These are phyloP conservation scores for Caenorhabditis uteleia DNA, from an alignment of 2,888 invertebrate genomes.

Conservation along the genomic window DNA sequence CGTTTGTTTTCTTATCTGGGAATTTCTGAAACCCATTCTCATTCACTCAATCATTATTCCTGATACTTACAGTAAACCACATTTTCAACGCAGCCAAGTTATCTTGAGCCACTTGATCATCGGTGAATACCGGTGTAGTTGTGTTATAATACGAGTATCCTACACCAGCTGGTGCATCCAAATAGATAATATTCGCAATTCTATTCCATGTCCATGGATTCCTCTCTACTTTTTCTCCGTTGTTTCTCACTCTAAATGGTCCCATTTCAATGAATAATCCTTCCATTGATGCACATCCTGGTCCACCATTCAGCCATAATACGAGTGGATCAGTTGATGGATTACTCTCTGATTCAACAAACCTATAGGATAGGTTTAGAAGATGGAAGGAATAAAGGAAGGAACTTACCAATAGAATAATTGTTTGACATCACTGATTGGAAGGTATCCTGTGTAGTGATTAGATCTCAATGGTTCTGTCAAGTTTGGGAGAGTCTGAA, in stretches of 20 bases:
- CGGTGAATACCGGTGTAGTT: conserved; percentile 40
- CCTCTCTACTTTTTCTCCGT: conserved; percentile 54
- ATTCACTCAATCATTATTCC: neutral
- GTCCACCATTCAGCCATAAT: conserved; percentile 71
- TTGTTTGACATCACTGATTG: conserved; percentile 67
- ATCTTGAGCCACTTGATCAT: conserved; percentile 52
- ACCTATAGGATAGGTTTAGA: conserved; percentile 26
- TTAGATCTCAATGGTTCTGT: conserved; percentile 49
- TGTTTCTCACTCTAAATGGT: conserved; percentile 62
- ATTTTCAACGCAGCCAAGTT: conserved; percentile 29
- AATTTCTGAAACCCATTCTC: conserved; percentile 21
- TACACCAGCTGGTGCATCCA: conserved; percentile 74
- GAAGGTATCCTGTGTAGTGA: conserved; percentile 72
- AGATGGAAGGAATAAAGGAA: conserved; percentile 4
- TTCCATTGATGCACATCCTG: conserved; percentile 59
- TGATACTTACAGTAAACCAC: conserved; percentile 16
- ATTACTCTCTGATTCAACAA: conserved; percentile 66
- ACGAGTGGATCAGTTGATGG: conserved; percentile 70
- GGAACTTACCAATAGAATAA: conserved; percentile 71
- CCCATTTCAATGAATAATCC: conserved; percentile 62
- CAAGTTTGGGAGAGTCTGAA: conserved; percentile 38
- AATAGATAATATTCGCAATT: conserved; percentile 72
- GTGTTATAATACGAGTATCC: conserved; percentile 72
- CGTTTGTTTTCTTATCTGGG: conserved; percentile 63
- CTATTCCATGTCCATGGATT: conserved; percentile 69